These are phyloP conservation scores for Muscicapa comitata DNA, from an alignment of 2,797 vertebrate genomes.

Conservation along the genomic window DNA sequence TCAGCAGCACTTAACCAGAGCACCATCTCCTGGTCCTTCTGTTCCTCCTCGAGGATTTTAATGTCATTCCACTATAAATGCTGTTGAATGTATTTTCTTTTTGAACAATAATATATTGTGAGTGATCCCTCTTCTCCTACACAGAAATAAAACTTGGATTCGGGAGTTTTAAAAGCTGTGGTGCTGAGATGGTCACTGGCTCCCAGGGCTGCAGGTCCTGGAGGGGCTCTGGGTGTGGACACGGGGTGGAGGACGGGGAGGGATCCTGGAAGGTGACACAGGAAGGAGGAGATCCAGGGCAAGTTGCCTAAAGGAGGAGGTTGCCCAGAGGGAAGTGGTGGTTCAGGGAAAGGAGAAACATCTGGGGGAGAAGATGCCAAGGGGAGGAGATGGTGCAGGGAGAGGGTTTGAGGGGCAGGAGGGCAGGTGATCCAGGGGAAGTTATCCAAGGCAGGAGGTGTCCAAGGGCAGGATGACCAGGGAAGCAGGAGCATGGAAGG, in stretches of 20 bases:
- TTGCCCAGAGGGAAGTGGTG: background rate
- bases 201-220: background rate
- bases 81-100: constrained; percentile 61
- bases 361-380: background rate
- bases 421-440: background rate
- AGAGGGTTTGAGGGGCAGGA: background rate
- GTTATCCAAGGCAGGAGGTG: background rate
- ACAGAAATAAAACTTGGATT: constrained; percentile 57
- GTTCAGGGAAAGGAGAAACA: background rate
- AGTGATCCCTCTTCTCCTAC: constrained; percentile 49
- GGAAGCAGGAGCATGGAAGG: background rate
- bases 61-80: constrained; percentile 60
- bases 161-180: background rate
- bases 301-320: background rate
- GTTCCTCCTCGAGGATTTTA: background rate
- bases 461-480: background rate
- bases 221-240: background rate
- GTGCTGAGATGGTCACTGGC: background rate
- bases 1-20: background rate
- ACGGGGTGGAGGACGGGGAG: accelerated
- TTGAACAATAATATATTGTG: constrained; percentile 37
- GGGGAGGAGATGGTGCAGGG: background rate
- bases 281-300: background rate
- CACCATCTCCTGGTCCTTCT: constrained; percentile 25
- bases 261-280: background rate